These are phyloP conservation scores for Heterohyrax brucei DNA, from an alignment of 2,797 vertebrate genomes.

Conservation along the genomic window DNA sequence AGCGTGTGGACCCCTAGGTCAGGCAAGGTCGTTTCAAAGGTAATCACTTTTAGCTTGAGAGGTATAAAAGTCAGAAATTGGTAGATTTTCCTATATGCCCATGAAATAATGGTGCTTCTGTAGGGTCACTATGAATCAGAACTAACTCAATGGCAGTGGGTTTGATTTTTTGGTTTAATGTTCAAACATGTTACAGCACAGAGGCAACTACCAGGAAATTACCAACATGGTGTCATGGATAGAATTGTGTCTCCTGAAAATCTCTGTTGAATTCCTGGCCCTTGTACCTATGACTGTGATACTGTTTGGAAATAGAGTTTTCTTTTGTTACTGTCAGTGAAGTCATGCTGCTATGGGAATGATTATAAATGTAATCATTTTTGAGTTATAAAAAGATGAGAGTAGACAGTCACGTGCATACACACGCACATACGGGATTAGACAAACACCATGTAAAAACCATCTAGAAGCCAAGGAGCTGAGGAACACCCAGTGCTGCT, in stretches of 20 bases:
- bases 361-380: neutral
- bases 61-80: slow-evolving; percentile 42
- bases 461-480: neutral
- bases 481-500: neutral
- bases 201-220: neutral
- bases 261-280: neutral
- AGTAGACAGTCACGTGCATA: no score
- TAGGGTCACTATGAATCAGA: no score
- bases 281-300: neutral
- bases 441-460: neutral
- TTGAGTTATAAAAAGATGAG: neutral
- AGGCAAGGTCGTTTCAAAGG: neutral
- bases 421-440: neutral
- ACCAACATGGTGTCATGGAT: neutral
- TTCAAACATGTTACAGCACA: neutral
- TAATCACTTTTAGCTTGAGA: neutral
- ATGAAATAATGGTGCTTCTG: slow-evolving; percentile 25
- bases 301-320: neutral
- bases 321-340: neutral
- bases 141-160: no score
- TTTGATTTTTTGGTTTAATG: no score
- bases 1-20: neutral
- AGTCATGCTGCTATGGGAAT: neutral
- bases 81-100: neutral
- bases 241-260: neutral